A percentile compares a stretch with the other conserved stretches of the same genome.
Evolutionary conservation across 2,797 vertebrate genomes (phyloP).

Genomic region (Mycteria americana): DNA sequence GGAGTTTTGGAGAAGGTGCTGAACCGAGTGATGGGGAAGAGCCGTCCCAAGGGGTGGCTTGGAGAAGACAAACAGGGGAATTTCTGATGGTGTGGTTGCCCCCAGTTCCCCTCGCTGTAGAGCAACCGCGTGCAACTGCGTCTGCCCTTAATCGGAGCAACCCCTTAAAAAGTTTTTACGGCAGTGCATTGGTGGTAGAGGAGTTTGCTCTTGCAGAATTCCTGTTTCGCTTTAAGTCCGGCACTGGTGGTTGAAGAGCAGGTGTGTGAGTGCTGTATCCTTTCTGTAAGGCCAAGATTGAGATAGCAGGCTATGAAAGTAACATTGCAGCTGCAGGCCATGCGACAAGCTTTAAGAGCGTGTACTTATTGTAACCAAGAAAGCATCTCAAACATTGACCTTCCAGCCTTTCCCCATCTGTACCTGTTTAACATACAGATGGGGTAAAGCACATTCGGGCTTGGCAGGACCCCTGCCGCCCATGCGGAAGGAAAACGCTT

Average conservation of each 20-base stretch:
- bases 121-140: background rate
- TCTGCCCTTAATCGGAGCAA: background rate
- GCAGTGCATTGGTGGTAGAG: background rate
- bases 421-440: conserved; percentile 31
- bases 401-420: conserved; percentile 39
- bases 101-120: background rate
- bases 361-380: background rate
- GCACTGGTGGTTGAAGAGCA: background rate
- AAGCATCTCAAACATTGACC: conserved; percentile 7
- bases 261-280: background rate
- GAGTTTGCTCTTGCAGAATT: background rate
- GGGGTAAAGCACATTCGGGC: background rate
- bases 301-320: background rate
- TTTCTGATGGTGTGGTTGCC: background rate
- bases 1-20: background rate
- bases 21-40: background rate
- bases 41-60: background rate
- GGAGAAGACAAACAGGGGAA: background rate
- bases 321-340: background rate
- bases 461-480: background rate
- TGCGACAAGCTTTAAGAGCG: background rate
- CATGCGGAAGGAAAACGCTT: background rate
- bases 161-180: background rate
- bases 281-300: background rate
- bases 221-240: accelerated